Conservation (phyloP, 23 tunicate genomes). For the Halocynthia roretzi region DNA sequence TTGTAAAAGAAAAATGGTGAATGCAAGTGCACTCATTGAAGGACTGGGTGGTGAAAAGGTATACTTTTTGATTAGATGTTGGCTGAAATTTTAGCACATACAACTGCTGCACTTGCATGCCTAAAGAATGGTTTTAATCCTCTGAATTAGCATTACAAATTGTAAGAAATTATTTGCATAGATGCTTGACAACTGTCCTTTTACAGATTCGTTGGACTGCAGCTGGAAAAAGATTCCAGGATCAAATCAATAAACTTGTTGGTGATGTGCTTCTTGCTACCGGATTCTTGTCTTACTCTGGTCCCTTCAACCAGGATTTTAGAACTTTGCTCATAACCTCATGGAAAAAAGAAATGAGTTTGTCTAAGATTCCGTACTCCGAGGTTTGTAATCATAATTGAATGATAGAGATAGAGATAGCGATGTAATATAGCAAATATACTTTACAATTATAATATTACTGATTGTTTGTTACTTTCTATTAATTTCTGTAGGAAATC, state of each 20-base stretch:
- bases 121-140: not conserved
- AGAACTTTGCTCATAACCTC: slow-evolving; percentile 60
- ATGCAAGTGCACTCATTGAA: slow-evolving; percentile 97
- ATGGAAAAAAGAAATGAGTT: slow-evolving; percentile 93
- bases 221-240: slow-evolving; percentile 83
- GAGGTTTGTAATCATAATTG: slow-evolving; percentile 36
- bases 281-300: slow-evolving; percentile 97
- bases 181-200: not conserved
- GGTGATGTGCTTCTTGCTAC: slow-evolving; percentile 96
- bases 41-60: slow-evolving; percentile 99
- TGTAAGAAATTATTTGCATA: not conserved
- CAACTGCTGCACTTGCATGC: not conserved
- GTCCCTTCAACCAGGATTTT: slow-evolving; percentile 99
- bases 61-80: not conserved
- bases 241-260: slow-evolving; percentile 78
- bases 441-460: too few relatives aligned
- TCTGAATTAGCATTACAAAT: too few relatives aligned
- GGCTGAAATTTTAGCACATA: not conserved
- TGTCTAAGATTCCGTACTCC: slow-evolving; percentile 77
- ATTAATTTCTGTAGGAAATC: slow-evolving; percentile 50
- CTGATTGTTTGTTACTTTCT: too few relatives aligned
- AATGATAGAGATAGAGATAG: not conserved
- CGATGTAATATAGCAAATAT: too few relatives aligned
- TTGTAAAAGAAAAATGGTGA: slow-evolving; percentile 95
- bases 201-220: slow-evolving; percentile 90